phyloP scores from a whole-genome alignment of 1,140 invertebrate genomes.

The Melipona quadrifasciata region DNA sequence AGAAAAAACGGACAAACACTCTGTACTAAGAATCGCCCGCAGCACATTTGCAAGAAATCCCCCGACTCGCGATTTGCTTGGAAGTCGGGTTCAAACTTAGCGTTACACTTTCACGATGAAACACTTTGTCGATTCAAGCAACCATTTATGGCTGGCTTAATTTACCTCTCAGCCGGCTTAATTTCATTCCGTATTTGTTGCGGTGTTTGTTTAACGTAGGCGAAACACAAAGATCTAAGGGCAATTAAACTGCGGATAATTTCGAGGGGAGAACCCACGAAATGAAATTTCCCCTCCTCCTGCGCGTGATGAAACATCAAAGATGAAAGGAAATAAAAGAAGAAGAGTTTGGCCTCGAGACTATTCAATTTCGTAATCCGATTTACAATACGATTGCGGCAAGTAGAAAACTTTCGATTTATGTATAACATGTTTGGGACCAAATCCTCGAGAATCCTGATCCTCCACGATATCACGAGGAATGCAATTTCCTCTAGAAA shows the following conservation, averaged over 20 bases:
- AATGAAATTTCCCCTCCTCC: not conserved
- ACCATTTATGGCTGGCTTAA: slow-evolving; percentile 2
- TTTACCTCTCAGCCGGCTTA: not conserved
- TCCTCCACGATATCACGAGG: slow-evolving; percentile 20
- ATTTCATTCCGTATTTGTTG: slow-evolving; percentile 26
- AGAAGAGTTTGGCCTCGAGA: slow-evolving; percentile 12
- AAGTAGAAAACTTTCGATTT: slow-evolving; percentile 71
- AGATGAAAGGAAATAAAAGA: too few species aligned
- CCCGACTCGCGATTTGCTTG: not conserved
- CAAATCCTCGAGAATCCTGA: slow-evolving; percentile 53
- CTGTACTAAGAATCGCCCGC: not conserved
- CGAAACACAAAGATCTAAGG: not conserved
- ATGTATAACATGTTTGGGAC: slow-evolving; percentile 59
- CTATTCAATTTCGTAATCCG: slow-evolving; percentile 73
- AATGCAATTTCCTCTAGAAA: slow-evolving; percentile 53
- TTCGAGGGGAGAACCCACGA: not conserved
- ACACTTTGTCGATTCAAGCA: not conserved
- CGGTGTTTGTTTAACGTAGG: slow-evolving; percentile 1
- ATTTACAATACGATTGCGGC: slow-evolving; percentile 66
- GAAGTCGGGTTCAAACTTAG: not conserved
- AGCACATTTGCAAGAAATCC: not conserved
- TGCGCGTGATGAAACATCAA: too few species aligned
- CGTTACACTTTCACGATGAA: not conserved
- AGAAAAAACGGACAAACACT: not conserved
- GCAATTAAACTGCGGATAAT: slow-evolving; percentile 22